Evolutionary conservation across 2,113 vertebrate species (phyloP), one percentile per base, ranked within the genome.

Genomic region (Poeciliopsis turrubarensis): DNA sequence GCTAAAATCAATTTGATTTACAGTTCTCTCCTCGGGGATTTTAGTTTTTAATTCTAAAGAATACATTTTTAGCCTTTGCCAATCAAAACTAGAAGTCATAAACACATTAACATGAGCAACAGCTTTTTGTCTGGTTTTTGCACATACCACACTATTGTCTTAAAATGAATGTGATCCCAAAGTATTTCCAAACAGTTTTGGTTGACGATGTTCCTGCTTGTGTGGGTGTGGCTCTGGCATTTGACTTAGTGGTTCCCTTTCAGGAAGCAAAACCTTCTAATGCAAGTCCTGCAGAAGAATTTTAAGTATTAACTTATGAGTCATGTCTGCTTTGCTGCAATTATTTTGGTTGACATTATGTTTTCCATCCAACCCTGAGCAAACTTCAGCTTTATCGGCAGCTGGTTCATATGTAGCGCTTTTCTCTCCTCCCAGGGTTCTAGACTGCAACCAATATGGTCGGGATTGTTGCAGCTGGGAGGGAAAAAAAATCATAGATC

Each of bases 281-380:
- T 27, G 15, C 10, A 32, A 68, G 22, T 26, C 19, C 3, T 34
- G 4, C 1, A 0, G 4, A 81, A 60, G 39, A 67, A 65, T 80
- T 70, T 81, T 27, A 81, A 75, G 39, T 44, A 80, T 84, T 82
- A 17, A 67, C 13, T 0, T 27, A 51, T 76, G 65, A 88, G 31
- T 80, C 82, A 80, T 68, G 31, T 41, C 44, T 74, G 60, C 12
- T 54, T 34, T 64, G 26, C 27, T 6, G n/a, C 27, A 47, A 10
- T 77, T 37, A 1, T 57, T 62, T 29, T 67, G 51, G 8, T 51
- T 19, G 25, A 25, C 10, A 15, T 39, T 84, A 57, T 5, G 15
- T 31, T 51, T 7, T 17, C 17, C 25, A 2, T 60, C 67, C 71
- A 80, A 19, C 47, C 72, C 69, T 86, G 22, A 78, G 62, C 68